A percentile compares a stretch with the other conserved stretches of the same genome.
Evolutionary conservation across 37 sponge, comb jelly and placozoan species (phyloP).

Genomic region (Eunapius fragilis): DNA sequence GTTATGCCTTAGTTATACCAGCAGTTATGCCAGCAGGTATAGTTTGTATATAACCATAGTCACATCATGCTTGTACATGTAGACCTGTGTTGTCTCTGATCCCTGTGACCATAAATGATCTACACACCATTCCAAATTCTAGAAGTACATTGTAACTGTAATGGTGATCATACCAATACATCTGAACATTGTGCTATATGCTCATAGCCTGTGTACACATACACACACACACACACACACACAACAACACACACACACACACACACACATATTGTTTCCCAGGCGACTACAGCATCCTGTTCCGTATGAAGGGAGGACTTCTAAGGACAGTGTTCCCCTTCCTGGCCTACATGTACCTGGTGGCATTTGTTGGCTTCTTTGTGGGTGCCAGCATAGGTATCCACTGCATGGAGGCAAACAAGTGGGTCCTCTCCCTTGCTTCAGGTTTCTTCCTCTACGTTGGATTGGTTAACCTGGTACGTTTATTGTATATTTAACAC

Average conservation of each 20-base stretch:
- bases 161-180: too few species aligned
- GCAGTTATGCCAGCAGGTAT: too few species aligned
- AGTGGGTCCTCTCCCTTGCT: background rate
- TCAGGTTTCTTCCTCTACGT: background rate
- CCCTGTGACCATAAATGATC: too few species aligned
- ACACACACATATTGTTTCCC: background rate
- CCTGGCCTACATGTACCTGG: background rate
- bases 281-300: background rate
- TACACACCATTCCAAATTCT: too few species aligned
- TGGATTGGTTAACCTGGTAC: background rate
- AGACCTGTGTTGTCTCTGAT: too few species aligned
- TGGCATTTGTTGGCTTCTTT: background rate
- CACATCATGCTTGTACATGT: too few species aligned
- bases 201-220: background rate
- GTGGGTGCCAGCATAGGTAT: background rate
- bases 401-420: background rate
- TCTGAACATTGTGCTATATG: too few species aligned
- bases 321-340: background rate
- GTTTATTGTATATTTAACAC: too few species aligned
- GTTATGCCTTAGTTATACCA: too few species aligned
- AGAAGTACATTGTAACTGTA: too few species aligned
- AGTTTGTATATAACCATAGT: too few species aligned
- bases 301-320: background rate
- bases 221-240: background rate
- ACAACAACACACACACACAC: background rate